Conservation (phyloP, 2,888 invertebrate genomes). For the Ophion slaviceki region DNA sequence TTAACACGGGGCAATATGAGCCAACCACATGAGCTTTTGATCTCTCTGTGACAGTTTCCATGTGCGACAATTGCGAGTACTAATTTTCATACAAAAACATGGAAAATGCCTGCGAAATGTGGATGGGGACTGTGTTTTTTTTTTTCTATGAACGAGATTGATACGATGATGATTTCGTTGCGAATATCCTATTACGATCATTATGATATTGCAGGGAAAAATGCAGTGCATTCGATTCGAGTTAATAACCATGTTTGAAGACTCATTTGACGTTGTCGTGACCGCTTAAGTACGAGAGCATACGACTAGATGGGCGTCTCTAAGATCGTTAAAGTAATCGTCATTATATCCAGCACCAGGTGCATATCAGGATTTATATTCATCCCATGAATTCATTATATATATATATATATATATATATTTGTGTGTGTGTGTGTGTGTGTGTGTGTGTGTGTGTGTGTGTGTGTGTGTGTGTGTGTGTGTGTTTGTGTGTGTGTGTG, state of each 20-base stretch:
- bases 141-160: no score
- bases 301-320: conserved; percentile 35
- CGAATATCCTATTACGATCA: conserved; percentile 42
- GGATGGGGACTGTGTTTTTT: neutral
- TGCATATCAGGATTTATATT: conserved; percentile 44
- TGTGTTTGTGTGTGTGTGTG: no score
- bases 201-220: conserved; percentile 50
- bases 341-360: conserved; percentile 45
- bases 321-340: conserved; percentile 60
- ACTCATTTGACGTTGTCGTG: conserved; percentile 55
- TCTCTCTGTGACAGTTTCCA: neutral
- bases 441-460: no score
- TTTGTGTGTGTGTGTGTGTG: no score
- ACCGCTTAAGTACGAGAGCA: conserved; percentile 9
- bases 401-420: neutral
- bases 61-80: neutral
- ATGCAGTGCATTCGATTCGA: conserved; percentile 8
- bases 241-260: conserved; percentile 55
- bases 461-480: no score
- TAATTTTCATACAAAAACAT: neutral
- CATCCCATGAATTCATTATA: conserved; percentile 3
- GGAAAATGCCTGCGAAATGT: neutral
- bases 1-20: neutral
- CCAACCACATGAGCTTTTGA: neutral
- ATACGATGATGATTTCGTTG: conserved; percentile 3